These are phyloP conservation scores for Ptychoptera albimana DNA, from an alignment of 2,888 invertebrate species.

Conservation along the genomic window DNA sequence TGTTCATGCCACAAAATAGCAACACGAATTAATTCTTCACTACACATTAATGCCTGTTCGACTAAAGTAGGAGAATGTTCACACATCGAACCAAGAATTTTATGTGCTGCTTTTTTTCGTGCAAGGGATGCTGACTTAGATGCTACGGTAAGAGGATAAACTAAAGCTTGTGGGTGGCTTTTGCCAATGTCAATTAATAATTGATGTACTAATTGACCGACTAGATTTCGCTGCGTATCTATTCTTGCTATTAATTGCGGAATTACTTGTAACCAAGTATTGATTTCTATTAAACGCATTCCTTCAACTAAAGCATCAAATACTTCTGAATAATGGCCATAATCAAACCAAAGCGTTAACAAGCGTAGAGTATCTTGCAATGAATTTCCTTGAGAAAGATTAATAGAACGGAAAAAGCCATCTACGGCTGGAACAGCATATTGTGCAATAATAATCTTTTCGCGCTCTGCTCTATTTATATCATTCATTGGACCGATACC, in stretches of 20 bases:
- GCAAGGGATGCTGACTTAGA: slow-evolving; percentile 81
- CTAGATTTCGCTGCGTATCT: slow-evolving; percentile 78
- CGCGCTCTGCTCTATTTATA: slow-evolving; percentile 17
- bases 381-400: slow-evolving; percentile 80
- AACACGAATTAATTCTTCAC: slow-evolving; percentile 91
- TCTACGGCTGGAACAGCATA: slow-evolving; percentile 89
- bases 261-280: slow-evolving; percentile 98
- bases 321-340: slow-evolving; percentile 86
- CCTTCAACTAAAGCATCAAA: slow-evolving; percentile 88
- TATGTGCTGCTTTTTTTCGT: slow-evolving; percentile 81
- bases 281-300: slow-evolving; percentile 84
- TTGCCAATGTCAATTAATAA: slow-evolving; percentile 93
- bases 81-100: slow-evolving; percentile 87
- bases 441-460: slow-evolving; percentile 34
- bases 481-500: slow-evolving; percentile 6
- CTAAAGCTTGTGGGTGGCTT: slow-evolving; percentile 92
- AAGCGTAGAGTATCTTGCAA: slow-evolving; percentile 92
- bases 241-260: slow-evolving; percentile 97
- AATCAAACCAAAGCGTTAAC: slow-evolving; percentile 95
- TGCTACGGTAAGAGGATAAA: slow-evolving; percentile 95
- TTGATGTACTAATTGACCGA: slow-evolving; percentile 82
- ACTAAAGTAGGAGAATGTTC: slow-evolving; percentile 87
- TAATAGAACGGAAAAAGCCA: slow-evolving; percentile 91
- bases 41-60: slow-evolving; percentile 89
- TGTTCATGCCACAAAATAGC: slow-evolving; percentile 99